Evolutionary conservation across 2,113 vertebrate genomes (phyloP).

Genomic region (Athene noctua): DNA sequence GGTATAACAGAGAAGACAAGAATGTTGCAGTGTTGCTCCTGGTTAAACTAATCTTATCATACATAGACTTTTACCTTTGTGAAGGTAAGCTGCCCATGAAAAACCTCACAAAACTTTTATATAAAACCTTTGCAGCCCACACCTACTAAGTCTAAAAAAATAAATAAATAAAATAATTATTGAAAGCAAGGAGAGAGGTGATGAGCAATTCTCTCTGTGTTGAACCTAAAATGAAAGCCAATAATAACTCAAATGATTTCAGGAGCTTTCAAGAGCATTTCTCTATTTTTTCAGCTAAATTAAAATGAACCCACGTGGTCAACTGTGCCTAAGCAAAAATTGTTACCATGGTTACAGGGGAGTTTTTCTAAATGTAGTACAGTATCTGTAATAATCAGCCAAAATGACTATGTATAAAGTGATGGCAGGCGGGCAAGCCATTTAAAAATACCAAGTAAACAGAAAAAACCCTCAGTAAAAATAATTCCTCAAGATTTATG

Average conservation of each 20-base stretch:
- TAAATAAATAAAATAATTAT: background rate
- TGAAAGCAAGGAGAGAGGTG: background rate
- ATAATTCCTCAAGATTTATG: background rate
- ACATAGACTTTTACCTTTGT: background rate
- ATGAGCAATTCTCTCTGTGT: background rate
- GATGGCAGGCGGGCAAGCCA: constrained; percentile 35
- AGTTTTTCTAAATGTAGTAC: constrained; percentile 53
- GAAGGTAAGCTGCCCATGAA: background rate
- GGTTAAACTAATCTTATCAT: background rate
- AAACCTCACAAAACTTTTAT: background rate
- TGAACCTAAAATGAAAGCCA: constrained; percentile 37
- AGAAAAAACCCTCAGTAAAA: background rate
- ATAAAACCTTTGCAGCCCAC: background rate
- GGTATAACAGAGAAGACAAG: background rate
- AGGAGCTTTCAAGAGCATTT: constrained; percentile 16
- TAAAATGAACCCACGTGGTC: constrained; percentile 34
- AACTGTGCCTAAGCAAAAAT: constrained; percentile 49
- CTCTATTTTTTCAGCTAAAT: constrained; percentile 18
- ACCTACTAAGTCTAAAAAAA: background rate
- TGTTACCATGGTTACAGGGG: constrained; percentile 62
- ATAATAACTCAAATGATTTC: constrained; percentile 23
- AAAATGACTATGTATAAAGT: constrained; percentile 43
- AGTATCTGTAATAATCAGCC: constrained; percentile 59
- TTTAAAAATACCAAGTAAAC: constrained; percentile 57
- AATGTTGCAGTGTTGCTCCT: background rate